Percentiles rank a stretch among this genome's conserved stretches.
Conservation (phyloP, 2,888 invertebrate genomes). For the Endomychus coccineus region DNA sequence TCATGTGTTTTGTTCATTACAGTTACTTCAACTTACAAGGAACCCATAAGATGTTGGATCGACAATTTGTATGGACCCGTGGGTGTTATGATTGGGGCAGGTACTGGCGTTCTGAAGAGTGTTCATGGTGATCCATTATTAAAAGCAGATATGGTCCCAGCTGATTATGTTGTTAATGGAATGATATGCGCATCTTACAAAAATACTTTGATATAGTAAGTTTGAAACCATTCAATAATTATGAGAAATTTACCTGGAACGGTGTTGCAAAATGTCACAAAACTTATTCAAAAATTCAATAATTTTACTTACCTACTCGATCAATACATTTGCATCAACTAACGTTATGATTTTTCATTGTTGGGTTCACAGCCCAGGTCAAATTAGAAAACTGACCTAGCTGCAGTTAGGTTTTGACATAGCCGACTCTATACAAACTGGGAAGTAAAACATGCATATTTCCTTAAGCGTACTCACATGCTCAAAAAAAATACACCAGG, state of each 20-base stretch:
- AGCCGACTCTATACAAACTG: too few species aligned
- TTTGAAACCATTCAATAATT: conserved; percentile 15
- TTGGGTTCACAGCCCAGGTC: too few species aligned
- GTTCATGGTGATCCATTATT: conserved; percentile 62
- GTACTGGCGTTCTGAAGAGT: conserved; percentile 67
- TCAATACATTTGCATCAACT: too few species aligned
- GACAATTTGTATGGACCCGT: conserved; percentile 88
- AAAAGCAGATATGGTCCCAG: conserved; percentile 69
- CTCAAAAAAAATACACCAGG: too few species aligned
- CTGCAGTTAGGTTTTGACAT: too few species aligned
- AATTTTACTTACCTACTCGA: too few species aligned
- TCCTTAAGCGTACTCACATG: too few species aligned
- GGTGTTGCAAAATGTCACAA: neutral
- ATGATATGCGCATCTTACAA: conserved; percentile 63
- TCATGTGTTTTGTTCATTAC: conserved; percentile 17
- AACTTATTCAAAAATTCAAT: neutral
- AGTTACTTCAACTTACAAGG: conserved; percentile 62
- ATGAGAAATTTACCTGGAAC: neutral
- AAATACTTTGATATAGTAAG: conserved; percentile 12
- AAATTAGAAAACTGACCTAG: too few species aligned
- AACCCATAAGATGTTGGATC: conserved; percentile 78
- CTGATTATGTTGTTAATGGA: conserved; percentile 75
- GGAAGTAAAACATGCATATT: too few species aligned
- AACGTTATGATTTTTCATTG: too few species aligned
- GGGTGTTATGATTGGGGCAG: conserved; percentile 63